Conservation (phyloP, 2,888 invertebrate species). For the Ellobium chinense region DNA sequence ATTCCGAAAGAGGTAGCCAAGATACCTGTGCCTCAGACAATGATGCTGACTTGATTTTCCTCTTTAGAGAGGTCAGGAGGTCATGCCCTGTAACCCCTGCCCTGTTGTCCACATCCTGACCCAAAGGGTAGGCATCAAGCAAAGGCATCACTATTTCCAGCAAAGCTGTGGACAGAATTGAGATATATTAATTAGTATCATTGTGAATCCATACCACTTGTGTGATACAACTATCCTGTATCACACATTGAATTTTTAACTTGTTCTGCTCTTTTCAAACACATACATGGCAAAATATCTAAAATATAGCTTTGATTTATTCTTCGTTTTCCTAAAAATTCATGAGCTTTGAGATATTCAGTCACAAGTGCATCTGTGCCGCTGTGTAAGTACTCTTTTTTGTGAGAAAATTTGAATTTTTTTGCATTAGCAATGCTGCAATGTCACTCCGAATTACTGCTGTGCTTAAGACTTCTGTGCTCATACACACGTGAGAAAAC, state of each 20-base stretch:
- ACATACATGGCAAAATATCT: not conserved
- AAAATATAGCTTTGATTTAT: no score
- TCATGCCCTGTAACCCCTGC: slow-evolving; percentile 55
- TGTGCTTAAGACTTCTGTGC: no score
- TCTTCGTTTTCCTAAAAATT: no score
- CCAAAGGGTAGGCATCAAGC: slow-evolving; percentile 55
- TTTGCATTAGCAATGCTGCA: no score
- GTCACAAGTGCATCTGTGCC: no score
- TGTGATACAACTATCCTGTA: not conserved
- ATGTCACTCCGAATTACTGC: no score
- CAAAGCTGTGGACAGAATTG: slow-evolving; percentile 55
- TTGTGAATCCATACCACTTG: not conserved
- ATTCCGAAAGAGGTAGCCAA: no score
- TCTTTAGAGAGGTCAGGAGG: slow-evolving; percentile 54
- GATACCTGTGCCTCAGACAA: not conserved
- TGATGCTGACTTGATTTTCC: slow-evolving; percentile 16
- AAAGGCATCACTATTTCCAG: slow-evolving; percentile 60
- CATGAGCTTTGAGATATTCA: no score
- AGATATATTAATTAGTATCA: not conserved
- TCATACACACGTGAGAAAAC: no score
- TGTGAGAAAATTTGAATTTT: no score
- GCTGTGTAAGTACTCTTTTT: no score
- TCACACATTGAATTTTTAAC: not conserved
- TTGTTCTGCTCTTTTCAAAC: not conserved
- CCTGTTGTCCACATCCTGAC: slow-evolving; percentile 55